phyloP scores from a whole-genome alignment of 2,888 invertebrate species.

The Heteromurus nitidus region DNA sequence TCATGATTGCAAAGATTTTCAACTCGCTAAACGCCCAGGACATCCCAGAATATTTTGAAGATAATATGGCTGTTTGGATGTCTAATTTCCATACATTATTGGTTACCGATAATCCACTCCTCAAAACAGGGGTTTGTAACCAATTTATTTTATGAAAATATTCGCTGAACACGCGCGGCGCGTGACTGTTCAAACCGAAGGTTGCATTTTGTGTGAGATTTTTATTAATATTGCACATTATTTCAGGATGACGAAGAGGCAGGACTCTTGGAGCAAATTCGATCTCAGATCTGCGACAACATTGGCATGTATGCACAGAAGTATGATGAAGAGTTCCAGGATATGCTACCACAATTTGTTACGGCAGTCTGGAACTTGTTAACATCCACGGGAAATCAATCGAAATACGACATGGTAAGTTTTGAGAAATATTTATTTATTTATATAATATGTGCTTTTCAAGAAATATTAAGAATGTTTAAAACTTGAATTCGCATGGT shows the following conservation, averaged over 20 bases:
- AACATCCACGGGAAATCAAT: constrained; percentile 87
- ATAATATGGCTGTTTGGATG: constrained; percentile 98
- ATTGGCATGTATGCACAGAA: constrained; percentile 96
- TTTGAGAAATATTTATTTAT: constrained; percentile 25
- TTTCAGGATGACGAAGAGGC: constrained; percentile 87
- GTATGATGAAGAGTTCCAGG: constrained; percentile 97
- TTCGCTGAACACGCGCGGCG: too few species aligned
- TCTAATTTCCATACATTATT: constrained; percentile 88
- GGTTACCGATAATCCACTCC: constrained; percentile 84
- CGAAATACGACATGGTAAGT: constrained; percentile 92
- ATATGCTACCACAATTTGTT: constrained; percentile 93
- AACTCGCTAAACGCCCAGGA: constrained; percentile 98
- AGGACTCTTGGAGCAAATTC: constrained; percentile 91
- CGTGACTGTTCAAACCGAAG: background rate
- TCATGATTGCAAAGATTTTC: constrained; percentile 94
- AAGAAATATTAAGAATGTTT: background rate
- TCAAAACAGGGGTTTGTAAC: constrained; percentile 82
- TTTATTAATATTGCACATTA: too few species aligned
- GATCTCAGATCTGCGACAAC: constrained; percentile 97
- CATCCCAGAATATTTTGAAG: constrained; percentile 98
- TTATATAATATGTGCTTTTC: background rate
- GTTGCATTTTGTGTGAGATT: background rate
- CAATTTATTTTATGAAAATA: too few species aligned
- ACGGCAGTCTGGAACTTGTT: constrained; percentile 94
- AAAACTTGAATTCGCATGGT: background rate